phyloP scores from a whole-genome alignment of 2,113 vertebrate species.

The Recurvirostra avosetta region DNA sequence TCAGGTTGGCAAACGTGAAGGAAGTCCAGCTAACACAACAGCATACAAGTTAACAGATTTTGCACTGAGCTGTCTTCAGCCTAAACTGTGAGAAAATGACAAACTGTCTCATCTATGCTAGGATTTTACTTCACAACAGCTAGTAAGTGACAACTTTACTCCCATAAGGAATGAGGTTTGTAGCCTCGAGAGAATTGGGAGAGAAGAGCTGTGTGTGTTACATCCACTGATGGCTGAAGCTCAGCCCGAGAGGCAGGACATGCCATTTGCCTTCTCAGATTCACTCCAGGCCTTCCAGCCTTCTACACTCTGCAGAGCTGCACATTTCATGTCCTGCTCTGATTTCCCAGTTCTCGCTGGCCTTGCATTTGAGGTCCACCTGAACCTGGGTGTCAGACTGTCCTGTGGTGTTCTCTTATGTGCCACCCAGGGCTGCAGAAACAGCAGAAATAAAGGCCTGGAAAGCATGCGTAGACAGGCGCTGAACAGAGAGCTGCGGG shows the following conservation, averaged over 20 bases:
- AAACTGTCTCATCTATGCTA: not conserved
- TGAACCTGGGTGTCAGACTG: not conserved
- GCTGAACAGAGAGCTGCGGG: not conserved
- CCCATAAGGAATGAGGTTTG: not conserved
- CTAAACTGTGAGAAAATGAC: not conserved
- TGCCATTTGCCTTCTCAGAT: not conserved
- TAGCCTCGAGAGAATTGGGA: not conserved
- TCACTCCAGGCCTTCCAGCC: not conserved
- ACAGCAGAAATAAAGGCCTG: not conserved
- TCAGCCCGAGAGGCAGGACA: not conserved
- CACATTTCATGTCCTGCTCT: rapidly evolving
- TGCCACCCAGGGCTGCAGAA: not conserved
- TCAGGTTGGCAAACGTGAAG: not conserved
- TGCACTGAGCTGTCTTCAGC: not conserved
- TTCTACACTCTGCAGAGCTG: not conserved
- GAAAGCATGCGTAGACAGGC: rapidly evolving
- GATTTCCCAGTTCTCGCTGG: not conserved
- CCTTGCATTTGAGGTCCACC: not conserved
- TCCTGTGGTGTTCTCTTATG: not conserved
- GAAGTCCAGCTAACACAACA: not conserved
- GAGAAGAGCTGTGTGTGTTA: not conserved
- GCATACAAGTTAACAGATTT: not conserved
- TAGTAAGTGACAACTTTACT: not conserved
- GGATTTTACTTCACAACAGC: not conserved
- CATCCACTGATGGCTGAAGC: not conserved